Evolutionary conservation across 2,888 invertebrate species (phyloP).

Genomic region (Stenodema calcarata): DNA sequence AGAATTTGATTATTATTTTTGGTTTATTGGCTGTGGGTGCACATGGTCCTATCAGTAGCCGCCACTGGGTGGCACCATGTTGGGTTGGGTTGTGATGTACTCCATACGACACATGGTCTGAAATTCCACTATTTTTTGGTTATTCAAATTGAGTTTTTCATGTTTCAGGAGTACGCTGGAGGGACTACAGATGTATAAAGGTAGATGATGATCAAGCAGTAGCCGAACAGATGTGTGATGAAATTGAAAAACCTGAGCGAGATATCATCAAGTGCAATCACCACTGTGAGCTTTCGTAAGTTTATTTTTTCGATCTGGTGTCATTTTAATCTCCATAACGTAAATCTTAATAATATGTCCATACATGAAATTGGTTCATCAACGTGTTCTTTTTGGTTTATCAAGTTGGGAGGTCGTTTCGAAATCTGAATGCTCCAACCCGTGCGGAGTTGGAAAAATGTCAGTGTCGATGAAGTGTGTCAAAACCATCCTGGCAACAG

Average conservation of each 20-base stretch:
- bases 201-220: conserved; percentile 61
- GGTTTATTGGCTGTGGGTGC: no score
- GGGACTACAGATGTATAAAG: conserved; percentile 62
- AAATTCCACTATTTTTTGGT: no score
- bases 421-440: conserved; percentile 71
- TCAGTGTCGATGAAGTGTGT: conserved; percentile 69
- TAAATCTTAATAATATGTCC: background rate
- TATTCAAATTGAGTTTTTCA: conserved; percentile 53
- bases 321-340: background rate
- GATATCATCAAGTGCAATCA: conserved; percentile 66
- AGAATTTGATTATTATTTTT: no score
- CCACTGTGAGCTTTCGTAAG: conserved; percentile 66
- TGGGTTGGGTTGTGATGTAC: no score
- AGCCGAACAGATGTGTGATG: conserved; percentile 62
- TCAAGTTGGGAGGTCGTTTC: conserved; percentile 67
- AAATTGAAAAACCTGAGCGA: conserved; percentile 61
- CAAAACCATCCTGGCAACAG: conserved; percentile 59
- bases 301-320: background rate
- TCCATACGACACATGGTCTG: no score
- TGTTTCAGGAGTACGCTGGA: conserved; percentile 43
- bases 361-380: background rate
- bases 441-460: conserved; percentile 73
- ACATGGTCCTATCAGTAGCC: no score
- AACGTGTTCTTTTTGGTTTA: background rate
- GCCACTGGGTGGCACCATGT: no score